phyloP scores from a whole-genome alignment of 2,113 vertebrate genomes.

The Odontesthes bonariensis region DNA sequence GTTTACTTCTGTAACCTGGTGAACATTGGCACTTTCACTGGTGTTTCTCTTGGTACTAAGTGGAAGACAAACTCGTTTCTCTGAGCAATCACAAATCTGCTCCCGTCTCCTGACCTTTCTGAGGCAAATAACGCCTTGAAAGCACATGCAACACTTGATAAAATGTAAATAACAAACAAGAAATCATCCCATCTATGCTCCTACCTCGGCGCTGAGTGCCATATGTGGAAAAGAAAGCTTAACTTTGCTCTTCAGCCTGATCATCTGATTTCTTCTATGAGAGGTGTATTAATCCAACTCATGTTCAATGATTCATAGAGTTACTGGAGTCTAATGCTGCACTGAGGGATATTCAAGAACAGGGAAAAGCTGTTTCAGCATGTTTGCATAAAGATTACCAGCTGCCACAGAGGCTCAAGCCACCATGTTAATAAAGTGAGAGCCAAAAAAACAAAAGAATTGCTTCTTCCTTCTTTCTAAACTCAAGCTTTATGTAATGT shows the following conservation, averaged over 20 bases:
- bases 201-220: background rate
- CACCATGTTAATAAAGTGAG: background rate
- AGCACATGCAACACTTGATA: slow-evolving; percentile 41
- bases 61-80: slow-evolving; percentile 68
- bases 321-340: slow-evolving; percentile 1
- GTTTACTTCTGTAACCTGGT: background rate
- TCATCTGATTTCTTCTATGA: background rate
- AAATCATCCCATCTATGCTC: background rate
- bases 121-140: slow-evolving; percentile 21
- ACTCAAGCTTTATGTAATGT: too few species aligned
- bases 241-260: slow-evolving; percentile 1
- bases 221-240: background rate
- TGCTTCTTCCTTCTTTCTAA: background rate
- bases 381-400: slow-evolving; percentile 29
- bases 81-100: slow-evolving; percentile 18
- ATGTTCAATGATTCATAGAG: too few species aligned
- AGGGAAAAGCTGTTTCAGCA: background rate
- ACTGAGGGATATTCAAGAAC: background rate
- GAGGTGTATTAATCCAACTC: slow-evolving; percentile 5
- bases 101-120: slow-evolving; percentile 13
- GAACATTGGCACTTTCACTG: slow-evolving; percentile 50
- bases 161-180: background rate
- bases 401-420: slow-evolving; percentile 2
- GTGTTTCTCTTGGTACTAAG: slow-evolving; percentile 51
- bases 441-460: background rate